phyloP scores from a whole-genome alignment of 2,888 invertebrate species.

The Horisme vitalbata region DNA sequence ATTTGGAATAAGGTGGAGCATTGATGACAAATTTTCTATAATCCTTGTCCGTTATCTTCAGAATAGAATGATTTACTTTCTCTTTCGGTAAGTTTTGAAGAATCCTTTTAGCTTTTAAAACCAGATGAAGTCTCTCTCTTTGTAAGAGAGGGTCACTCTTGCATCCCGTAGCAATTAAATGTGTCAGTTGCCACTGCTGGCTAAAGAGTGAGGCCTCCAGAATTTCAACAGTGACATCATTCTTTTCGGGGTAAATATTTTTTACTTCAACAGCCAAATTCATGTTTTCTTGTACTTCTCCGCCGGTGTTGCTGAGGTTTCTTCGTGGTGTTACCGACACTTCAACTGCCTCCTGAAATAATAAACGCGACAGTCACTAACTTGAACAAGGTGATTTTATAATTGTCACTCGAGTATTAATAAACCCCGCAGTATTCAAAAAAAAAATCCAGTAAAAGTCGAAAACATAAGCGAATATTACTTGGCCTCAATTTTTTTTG shows the following conservation, averaged over 20 bases:
- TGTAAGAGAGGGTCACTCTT: conserved; percentile 51
- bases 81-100: conserved; percentile 45
- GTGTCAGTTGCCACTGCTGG: conserved; percentile 82
- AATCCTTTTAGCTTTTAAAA: conserved; percentile 62
- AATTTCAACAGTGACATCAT: conserved; percentile 82
- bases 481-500: too few species aligned
- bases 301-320: conserved; percentile 64
- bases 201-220: conserved; percentile 84
- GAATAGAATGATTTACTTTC: conserved; percentile 55
- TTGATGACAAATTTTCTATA: conserved; percentile 38
- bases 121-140: conserved; percentile 68
- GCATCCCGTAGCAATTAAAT: conserved; percentile 57
- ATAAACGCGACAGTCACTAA: too few species aligned
- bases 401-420: too few species aligned
- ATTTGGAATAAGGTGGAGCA: conserved; percentile 58
- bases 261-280: conserved; percentile 87
- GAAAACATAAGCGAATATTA: too few species aligned
- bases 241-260: conserved; percentile 86
- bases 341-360: conserved; percentile 81
- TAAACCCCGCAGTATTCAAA: too few species aligned
- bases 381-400: too few species aligned
- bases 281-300: conserved; percentile 78
- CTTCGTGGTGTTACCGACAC: conserved; percentile 79
- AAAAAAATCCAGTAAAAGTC: too few species aligned
- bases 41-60: conserved; percentile 59